Evolutionary conservation across 2,113 vertebrate genomes (phyloP).

Genomic region (Muntiacus muntjak): DNA sequence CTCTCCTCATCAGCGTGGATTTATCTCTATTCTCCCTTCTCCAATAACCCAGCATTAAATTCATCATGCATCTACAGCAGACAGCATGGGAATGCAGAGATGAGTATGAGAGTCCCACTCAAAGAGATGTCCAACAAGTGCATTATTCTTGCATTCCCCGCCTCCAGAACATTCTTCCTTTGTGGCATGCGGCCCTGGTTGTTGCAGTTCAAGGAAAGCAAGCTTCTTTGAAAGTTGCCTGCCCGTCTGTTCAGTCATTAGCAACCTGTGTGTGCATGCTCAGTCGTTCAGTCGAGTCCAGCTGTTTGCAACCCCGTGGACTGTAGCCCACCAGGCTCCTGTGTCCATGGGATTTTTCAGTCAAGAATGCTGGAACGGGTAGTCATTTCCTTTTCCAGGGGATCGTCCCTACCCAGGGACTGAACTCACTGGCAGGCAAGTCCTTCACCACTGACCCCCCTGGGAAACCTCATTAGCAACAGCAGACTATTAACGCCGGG

Average conservation of each 20-base stretch:
- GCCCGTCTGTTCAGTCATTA: neutral
- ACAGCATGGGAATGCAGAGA: neutral
- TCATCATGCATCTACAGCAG: neutral
- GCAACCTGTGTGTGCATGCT: neutral
- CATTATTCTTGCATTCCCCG: neutral
- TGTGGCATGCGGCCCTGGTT: neutral
- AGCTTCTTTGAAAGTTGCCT: neutral
- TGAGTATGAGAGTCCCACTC: neutral
- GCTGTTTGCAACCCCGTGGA: neutral
- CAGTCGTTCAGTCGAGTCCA: fast-evolving
- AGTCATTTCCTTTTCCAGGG: neutral
- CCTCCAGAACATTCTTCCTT: neutral
- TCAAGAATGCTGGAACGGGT: neutral
- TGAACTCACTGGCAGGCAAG: neutral
- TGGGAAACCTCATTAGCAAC: neutral
- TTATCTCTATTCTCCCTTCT: neutral
- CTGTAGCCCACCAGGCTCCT: neutral
- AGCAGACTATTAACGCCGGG: neutral
- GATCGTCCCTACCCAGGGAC: neutral
- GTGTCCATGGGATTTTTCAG: neutral
- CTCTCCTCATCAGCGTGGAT: neutral
- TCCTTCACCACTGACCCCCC: neutral
- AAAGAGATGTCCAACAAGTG: neutral
- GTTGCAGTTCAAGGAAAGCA: neutral
- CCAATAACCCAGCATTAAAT: neutral